Percentiles rank a stretch among this genome's conserved stretches.
phyloP scores from a whole-genome alignment of 2,113 vertebrate genomes.

The Syngnathoides biaculeatus region DNA sequence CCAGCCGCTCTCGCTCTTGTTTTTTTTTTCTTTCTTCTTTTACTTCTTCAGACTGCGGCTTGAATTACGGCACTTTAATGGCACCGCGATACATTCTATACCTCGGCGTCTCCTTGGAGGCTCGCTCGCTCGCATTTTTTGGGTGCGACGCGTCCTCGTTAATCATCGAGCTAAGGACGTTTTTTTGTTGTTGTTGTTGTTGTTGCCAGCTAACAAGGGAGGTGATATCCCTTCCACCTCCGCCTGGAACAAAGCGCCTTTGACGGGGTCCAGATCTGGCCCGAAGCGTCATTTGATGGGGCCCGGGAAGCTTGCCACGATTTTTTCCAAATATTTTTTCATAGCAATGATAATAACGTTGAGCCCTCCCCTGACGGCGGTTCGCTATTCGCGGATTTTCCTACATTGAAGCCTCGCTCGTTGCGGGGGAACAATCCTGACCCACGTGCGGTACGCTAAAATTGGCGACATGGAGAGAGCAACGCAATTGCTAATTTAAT shows the following conservation, averaged over 20 bases:
- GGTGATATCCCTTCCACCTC: conserved; percentile 36
- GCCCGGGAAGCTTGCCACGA: too few relatives aligned
- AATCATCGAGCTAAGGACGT: conserved; percentile 40
- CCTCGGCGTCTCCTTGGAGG: conserved; percentile 36
- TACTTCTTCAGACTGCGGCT: conserved; percentile 39
- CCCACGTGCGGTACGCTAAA: too few relatives aligned
- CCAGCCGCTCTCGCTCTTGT: conserved; percentile 14
- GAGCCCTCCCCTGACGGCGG: neutral
- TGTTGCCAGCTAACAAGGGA: conserved; percentile 22
- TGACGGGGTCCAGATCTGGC: conserved; percentile 3
- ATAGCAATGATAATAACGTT: neutral
- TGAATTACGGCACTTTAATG: conserved; percentile 46
- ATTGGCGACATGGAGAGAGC: too few relatives aligned
- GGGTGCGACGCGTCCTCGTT: conserved; percentile 36
- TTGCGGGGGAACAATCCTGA: too few relatives aligned
- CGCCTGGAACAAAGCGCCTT: conserved; percentile 30
- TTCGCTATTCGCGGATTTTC: too few relatives aligned
- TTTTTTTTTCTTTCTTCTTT: conserved; percentile 29
- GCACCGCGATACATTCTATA: conserved; percentile 42
- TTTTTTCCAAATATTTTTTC: too few relatives aligned
- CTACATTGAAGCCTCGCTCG: too few relatives aligned
- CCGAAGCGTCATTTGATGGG: neutral
- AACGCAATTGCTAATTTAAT: too few relatives aligned
- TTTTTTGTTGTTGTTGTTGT: conserved; percentile 8
- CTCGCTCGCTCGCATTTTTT: conserved; percentile 40